Conservation (phyloP, 2,797 vertebrate genomes). For the Enteromius radiatus region DNA sequence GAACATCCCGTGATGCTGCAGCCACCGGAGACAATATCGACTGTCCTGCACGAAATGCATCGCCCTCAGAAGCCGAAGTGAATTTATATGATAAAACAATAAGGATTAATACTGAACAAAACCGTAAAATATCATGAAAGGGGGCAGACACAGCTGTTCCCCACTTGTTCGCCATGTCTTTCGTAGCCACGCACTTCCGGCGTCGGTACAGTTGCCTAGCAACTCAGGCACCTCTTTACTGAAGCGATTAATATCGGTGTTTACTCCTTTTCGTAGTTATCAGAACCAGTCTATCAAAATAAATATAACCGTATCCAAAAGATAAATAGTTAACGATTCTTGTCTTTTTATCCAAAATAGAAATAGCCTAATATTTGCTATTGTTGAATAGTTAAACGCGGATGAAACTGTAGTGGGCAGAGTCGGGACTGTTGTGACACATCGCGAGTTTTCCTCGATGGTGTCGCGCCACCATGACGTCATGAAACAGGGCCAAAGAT, state of each 20-base stretch:
- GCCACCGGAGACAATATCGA: conserved; percentile 48
- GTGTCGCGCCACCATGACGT: conserved; percentile 13
- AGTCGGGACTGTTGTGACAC: not conserved
- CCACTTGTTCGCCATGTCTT: conserved; percentile 73
- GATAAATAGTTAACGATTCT: not conserved
- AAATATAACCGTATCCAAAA: not conserved
- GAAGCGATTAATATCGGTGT: not conserved
- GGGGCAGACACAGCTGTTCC: not conserved
- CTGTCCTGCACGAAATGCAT: conserved; percentile 72
- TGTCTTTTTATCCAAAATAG: not conserved
- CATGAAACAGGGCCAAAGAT: not conserved
- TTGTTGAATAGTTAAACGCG: not conserved
- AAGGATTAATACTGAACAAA: conserved; percentile 19
- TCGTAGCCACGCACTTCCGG: conserved; percentile 79
- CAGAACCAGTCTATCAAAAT: not conserved
- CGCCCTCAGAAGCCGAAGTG: conserved; percentile 52
- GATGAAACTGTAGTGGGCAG: not conserved
- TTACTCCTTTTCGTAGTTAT: not conserved
- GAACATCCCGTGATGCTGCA: conserved; percentile 70
- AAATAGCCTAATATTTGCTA: not conserved
- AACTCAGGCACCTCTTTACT: conserved; percentile 59
- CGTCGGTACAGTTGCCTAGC: conserved; percentile 74
- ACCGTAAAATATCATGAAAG: conserved; percentile 20
- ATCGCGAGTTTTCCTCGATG: conserved; percentile 30
- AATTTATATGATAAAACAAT: not conserved